A percentile compares a stretch with the other conserved stretches of the same genome.
Evolutionary conservation across 92 coral and sea anemone genomes (phyloP).

Genomic region (Ricordea florida): DNA sequence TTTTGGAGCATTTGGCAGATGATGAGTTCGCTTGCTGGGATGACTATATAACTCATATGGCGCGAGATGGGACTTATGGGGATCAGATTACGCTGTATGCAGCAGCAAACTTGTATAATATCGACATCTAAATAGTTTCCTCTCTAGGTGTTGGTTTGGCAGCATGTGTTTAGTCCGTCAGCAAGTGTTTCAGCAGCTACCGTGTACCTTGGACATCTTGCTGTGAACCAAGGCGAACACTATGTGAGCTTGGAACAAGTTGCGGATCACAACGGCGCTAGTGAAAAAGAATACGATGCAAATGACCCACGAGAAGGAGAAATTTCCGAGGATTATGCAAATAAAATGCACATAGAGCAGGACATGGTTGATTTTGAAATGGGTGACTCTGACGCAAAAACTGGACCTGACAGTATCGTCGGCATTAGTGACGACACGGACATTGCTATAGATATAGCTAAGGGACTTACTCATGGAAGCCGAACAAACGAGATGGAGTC

Average conservation of each 20-base stretch:
- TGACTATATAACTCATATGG: constrained; percentile 30
- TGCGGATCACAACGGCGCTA: not conserved
- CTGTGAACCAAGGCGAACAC: constrained; percentile 2
- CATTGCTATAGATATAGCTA: not conserved
- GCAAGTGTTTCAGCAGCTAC: not conserved
- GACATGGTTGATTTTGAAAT: not conserved
- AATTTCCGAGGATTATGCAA: not conserved
- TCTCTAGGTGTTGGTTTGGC: constrained; percentile 9
- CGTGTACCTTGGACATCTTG: constrained; percentile 17
- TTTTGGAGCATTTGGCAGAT: constrained; percentile 7
- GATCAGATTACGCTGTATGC: constrained; percentile 20
- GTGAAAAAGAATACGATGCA: not conserved
- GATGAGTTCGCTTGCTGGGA: constrained; percentile 12
- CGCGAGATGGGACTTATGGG: constrained; percentile 4
- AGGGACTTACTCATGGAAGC: not conserved
- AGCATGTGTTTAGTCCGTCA: not conserved
- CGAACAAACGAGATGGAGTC: not conserved
- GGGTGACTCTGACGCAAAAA: not conserved
- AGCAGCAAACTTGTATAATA: constrained; percentile 13
- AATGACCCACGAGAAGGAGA: not conserved
- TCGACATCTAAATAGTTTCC: constrained; percentile 5
- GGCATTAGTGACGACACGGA: not conserved
- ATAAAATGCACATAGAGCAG: not conserved
- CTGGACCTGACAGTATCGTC: not conserved
- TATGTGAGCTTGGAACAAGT: constrained; percentile 12